Evolutionary conservation across 2,888 invertebrate species (phyloP), one percentile per base, ranked within the genome.

Genomic region (Tethea ocularis): DNA sequence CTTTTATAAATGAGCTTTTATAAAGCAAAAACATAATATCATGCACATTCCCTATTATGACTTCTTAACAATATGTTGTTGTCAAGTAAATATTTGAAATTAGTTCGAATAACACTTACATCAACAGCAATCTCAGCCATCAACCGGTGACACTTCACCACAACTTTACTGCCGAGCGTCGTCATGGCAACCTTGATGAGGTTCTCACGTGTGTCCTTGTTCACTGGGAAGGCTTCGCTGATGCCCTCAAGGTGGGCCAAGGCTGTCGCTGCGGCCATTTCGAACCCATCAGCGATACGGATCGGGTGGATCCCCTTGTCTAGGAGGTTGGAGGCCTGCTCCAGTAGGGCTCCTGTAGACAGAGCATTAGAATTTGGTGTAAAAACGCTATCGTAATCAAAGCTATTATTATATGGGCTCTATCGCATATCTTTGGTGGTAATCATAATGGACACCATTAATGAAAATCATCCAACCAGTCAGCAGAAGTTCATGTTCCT

Each of bases 261-360:
- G 0, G 99, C 98, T 60, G 96, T 95, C 68, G 97, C 97, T 0
- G 99, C 98, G 0, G 99, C 99, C 88, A 99, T 93, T 88, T 99
- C 99, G 82, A 98, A 99, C 54, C 99, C 99, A 90, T 99, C 99
- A 7, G 99, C 99, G 73, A 99, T 98, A 74, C 99, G 96, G 76
- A 99, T 99, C 0, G 99, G 99, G 87, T 99, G 99, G 82, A 99
- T 99, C 51, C 99, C 99, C 77, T 97, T 97, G 91, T 99, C 99
- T 5, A 99, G 87, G 13, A 99, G 90, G 66, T 95, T 94, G 73
- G 98, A 97, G 0, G 99, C 99, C 86, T 99, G 98, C 82, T 99
- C 99, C 59, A 99, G 86, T 2, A 99, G 94, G 2, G 99, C 98
- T 55, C 99, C 98, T 94, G 73, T 13, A 59, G 24, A 52, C 57